Percentiles rank a stretch among this genome's conserved stretches.
These are phyloP conservation scores for Catajapyx aquilonaris DNA, from an alignment of 1,140 invertebrate genomes.

Conservation along the genomic window DNA sequence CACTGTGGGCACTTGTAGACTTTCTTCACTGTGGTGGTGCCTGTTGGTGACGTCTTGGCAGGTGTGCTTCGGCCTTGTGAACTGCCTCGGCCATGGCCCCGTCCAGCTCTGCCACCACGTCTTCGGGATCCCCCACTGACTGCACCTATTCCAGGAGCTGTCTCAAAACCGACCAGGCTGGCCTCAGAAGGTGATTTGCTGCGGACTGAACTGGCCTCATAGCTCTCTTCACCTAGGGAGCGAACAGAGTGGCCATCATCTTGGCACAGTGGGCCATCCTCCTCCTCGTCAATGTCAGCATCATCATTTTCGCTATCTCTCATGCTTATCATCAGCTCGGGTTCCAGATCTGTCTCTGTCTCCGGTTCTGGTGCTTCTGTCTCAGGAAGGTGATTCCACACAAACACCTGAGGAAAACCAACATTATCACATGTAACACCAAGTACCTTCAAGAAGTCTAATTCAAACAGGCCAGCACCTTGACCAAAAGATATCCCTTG, in stretches of 20 bases:
- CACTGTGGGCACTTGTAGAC: conserved; percentile 81
- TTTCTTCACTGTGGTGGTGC: conserved; percentile 26
- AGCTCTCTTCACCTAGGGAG: too few species aligned
- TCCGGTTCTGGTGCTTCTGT: background rate
- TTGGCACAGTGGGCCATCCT: conserved; percentile 12
- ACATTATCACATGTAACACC: too few species aligned
- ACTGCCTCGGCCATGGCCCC: conserved; percentile 5
- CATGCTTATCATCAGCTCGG: too few species aligned
- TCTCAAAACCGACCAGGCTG: conserved; percentile 23
- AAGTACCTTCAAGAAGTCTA: too few species aligned
- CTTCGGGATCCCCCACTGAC: conserved; percentile 21
- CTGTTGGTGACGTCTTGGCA: conserved; percentile 14
- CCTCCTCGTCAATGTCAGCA: conserved; percentile 16
- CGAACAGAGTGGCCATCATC: conserved; percentile 6
- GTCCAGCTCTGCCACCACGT: too few species aligned
- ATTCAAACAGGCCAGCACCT: too few species aligned
- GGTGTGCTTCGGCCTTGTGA: conserved; percentile 3
- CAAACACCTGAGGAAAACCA: too few species aligned
- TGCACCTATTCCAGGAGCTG: conserved; percentile 27
- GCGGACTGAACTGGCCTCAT: conserved; percentile 2
- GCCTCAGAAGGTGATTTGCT: conserved; percentile 13
- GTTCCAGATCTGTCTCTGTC: too few species aligned
- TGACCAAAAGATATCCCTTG: too few species aligned
- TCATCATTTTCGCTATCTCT: too few species aligned
- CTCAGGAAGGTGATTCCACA: conserved; percentile 38